phyloP scores from a whole-genome alignment of 2,113 vertebrate genomes.

The Nothobranchius furzeri region DNA sequence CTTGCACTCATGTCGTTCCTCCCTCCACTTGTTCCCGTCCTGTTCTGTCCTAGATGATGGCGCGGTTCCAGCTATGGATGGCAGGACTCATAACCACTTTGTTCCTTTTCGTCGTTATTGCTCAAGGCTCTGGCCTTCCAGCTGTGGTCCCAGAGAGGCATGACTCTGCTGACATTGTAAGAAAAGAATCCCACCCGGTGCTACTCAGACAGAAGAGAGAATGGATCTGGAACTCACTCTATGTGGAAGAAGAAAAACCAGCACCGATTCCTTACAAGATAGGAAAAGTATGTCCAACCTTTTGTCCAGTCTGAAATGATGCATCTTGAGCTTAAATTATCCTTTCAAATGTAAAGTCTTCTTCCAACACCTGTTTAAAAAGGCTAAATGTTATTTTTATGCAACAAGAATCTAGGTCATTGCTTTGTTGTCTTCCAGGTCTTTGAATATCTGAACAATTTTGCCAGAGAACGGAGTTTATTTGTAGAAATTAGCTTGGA shows the following conservation, averaged over 20 bases:
- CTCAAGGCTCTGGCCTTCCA: slow-evolving; percentile 23
- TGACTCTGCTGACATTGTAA: slow-evolving; percentile 6
- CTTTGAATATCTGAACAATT: slow-evolving; percentile 28
- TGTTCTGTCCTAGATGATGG: slow-evolving; percentile 58
- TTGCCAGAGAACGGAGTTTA: slow-evolving; percentile 7
- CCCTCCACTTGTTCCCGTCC: slow-evolving; percentile 1
- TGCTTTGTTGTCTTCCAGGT: slow-evolving; percentile 18
- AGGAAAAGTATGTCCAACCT: slow-evolving; percentile 81
- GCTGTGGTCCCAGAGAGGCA: not conserved
- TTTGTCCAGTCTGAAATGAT: not conserved
- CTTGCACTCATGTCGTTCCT: not conserved
- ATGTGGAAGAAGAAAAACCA: slow-evolving; percentile 81
- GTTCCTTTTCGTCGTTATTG: slow-evolving; percentile 11
- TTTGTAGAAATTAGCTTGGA: not conserved
- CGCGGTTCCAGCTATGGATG: slow-evolving; percentile 48
- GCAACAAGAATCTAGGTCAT: slow-evolving; percentile 22
- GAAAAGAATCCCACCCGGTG: slow-evolving; percentile 54
- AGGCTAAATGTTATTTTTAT: slow-evolving; percentile 11
- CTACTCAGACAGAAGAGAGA: slow-evolving; percentile 79
- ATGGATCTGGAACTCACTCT: slow-evolving; percentile 91
- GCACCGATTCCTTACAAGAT: slow-evolving; percentile 74
- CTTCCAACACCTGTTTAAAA: not conserved
- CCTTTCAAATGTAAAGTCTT: not conserved
- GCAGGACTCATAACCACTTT: slow-evolving; percentile 34
- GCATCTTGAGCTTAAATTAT: not conserved